phyloP scores from a whole-genome alignment of 2,113 vertebrate species.

The Semicossyphus pulcher region DNA sequence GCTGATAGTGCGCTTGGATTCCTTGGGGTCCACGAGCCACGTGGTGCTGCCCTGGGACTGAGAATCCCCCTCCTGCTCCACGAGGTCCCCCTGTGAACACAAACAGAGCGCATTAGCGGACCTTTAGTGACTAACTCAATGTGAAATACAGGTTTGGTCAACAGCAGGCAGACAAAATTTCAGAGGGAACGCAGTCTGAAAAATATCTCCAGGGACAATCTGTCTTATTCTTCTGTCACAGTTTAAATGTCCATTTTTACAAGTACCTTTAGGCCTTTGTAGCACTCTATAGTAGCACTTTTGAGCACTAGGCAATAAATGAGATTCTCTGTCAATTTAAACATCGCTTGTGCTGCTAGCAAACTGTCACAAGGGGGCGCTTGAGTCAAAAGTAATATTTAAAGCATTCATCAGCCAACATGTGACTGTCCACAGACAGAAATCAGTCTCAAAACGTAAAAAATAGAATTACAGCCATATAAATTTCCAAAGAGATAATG shows the following conservation, averaged over 20 bases:
- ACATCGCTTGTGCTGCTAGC: background rate
- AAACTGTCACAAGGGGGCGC: conserved; percentile 55
- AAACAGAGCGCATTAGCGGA: conserved; percentile 2
- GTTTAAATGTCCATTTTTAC: too few species aligned
- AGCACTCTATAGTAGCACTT: too few species aligned
- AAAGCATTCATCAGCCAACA: background rate
- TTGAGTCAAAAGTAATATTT: conserved; percentile 19
- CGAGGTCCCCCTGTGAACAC: conserved; percentile 84
- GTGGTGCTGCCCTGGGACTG: conserved; percentile 90
- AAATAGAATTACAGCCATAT: background rate
- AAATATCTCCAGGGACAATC: too few species aligned
- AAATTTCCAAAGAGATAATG: background rate
- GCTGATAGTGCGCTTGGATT: conserved; percentile 95
- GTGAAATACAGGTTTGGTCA: background rate
- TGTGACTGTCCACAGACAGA: too few species aligned
- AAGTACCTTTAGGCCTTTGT: too few species aligned
- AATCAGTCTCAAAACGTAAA: too few species aligned
- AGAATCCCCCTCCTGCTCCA: conserved; percentile 87
- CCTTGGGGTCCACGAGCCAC: conserved; percentile 95
- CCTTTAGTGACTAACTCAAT: too few species aligned
- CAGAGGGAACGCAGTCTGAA: too few species aligned
- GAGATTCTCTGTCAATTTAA: background rate
- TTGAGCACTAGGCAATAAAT: too few species aligned
- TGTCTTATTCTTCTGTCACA: too few species aligned
- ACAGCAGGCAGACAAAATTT: too few species aligned